A percentile compares a stretch with the other conserved stretches of the same genome.
phyloP scores from a whole-genome alignment of 2,888 invertebrate species.

The Tachina lurida region DNA sequence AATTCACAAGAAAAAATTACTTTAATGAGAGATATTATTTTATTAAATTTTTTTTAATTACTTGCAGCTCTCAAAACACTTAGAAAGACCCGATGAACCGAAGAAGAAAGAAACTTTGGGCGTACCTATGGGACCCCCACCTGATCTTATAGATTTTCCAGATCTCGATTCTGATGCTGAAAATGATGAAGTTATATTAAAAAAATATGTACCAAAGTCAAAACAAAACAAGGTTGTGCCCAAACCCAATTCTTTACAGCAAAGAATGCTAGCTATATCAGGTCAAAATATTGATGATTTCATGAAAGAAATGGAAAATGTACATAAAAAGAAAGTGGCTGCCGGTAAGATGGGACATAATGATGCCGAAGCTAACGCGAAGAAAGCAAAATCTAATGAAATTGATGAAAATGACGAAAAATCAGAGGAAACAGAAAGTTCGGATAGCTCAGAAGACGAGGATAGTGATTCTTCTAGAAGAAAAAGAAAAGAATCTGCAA shows the following conservation, averaged over 20 bases:
- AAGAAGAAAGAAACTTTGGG: slow-evolving; percentile 89
- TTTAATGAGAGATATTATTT: background rate
- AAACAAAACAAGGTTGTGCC: slow-evolving; percentile 77
- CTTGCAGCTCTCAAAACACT: slow-evolving; percentile 69
- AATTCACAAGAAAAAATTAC: background rate
- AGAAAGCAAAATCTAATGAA: slow-evolving; percentile 45
- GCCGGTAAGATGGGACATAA: slow-evolving; percentile 73
- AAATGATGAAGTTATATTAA: slow-evolving; percentile 79
- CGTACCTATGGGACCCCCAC: slow-evolving; percentile 93
- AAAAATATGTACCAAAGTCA: slow-evolving; percentile 73
- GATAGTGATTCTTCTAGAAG: slow-evolving; percentile 56
- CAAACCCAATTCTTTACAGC: slow-evolving; percentile 91
- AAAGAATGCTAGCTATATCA: slow-evolving; percentile 93
- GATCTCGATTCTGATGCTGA: slow-evolving; percentile 84
- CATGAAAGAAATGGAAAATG: slow-evolving; percentile 96
- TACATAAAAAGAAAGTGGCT: slow-evolving; percentile 89
- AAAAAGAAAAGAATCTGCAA: slow-evolving; percentile 39
- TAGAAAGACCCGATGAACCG: slow-evolving; percentile 77
- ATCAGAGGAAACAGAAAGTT: slow-evolving; percentile 60
- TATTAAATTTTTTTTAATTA: background rate
- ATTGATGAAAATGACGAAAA: slow-evolving; percentile 64
- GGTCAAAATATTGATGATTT: slow-evolving; percentile 96
- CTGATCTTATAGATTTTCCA: slow-evolving; percentile 87
- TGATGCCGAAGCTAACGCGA: slow-evolving; percentile 69
- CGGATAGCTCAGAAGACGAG: slow-evolving; percentile 67